Base-by-base conservation (phyloP, 2,888 invertebrate genomes). In the Trichopoda pennipes region DNA sequence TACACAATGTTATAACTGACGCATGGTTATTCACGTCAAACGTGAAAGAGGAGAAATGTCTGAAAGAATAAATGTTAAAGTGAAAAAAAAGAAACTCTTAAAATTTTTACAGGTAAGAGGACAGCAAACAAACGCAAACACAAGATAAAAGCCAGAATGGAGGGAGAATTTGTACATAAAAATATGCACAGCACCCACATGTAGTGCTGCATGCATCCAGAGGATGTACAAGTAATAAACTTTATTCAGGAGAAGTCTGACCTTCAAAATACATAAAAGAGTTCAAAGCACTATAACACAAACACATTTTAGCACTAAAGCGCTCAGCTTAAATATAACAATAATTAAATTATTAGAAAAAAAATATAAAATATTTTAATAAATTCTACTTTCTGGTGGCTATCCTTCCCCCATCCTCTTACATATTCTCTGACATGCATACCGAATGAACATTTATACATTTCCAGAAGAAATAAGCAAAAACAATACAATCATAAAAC, bases 181-280 rank as follows among this genome's bases (percentile, higher is more conserved):
- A 76, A 79, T 82, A 82, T 82, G 82, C 82, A 75, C 79, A 79
- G 79, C 79, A 82, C 82, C 82, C 82, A 82, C 82, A 82, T 79
- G 75, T 42, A 61, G 74, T 64, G 58, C 56, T 32, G 55, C 70
- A 61, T 75, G 79, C 44, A 79, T 79, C 82, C 61, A 78, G 68
- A 75, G 66, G 78, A 76, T 75, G 74, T 63, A 70, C 38, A 77
- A 47, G 19, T 55, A 61, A 76, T 68, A 66, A 75, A 76, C 32
- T 51, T 53, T 7, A n/a, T 3, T 4, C 19, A 28, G 28, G 76
- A 55, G 55, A 77, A 56, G 61, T 38, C 63, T 47, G 0, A 19
- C 51, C 16, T 2, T 28, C n/a, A 55, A 23, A 70, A 44, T 16
- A 44, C 42, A 9, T n/a, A 44, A 16, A 44, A 44, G n/a, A n/a